Conservation (phyloP, 1,140 invertebrate genomes). For the Pseudomyrmex concolor region DNA sequence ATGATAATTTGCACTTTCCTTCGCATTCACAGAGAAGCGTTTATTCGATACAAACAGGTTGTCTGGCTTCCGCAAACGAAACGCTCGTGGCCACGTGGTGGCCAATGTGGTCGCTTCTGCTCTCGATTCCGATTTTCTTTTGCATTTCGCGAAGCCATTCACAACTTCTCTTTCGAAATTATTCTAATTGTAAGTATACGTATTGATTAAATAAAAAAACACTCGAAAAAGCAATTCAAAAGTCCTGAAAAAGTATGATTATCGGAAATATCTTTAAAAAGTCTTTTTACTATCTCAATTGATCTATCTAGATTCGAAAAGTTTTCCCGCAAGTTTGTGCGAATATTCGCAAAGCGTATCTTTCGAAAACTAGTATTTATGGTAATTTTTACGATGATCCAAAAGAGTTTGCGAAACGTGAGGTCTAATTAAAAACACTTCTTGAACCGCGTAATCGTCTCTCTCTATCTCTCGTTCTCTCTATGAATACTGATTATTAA, state of each 20-base stretch:
- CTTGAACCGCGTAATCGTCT: conserved; percentile 7
- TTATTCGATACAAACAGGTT: conserved; percentile 41
- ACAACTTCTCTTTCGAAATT: conserved; percentile 42
- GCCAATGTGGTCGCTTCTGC: conserved; percentile 32
- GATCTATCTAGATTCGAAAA: conserved; percentile 30
- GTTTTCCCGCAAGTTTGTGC: conserved; percentile 22
- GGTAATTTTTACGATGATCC: neutral
- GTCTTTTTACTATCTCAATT: neutral
- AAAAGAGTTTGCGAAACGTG: conserved; percentile 29
- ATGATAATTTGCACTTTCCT: conserved; percentile 36
- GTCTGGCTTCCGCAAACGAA: conserved; percentile 43
- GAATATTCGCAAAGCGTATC: conserved; percentile 31
- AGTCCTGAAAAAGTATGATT: neutral
- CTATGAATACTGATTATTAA: conserved; percentile 57
- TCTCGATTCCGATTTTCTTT: conserved; percentile 41
- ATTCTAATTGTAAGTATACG: neutral
- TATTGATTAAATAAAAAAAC: neutral
- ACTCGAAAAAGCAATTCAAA: neutral
- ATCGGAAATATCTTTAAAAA: neutral
- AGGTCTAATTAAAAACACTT: conserved; percentile 50
- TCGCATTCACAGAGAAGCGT: conserved; percentile 11
- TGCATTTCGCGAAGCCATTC: conserved; percentile 20
- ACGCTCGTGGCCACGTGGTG: conserved; percentile 30
- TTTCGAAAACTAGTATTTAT: neutral
- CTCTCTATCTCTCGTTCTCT: neutral